Percentiles rank a stretch among this genome's conserved stretches.
Evolutionary conservation across 2,888 invertebrate genomes (phyloP).

Genomic region (Tipula confusa): DNA sequence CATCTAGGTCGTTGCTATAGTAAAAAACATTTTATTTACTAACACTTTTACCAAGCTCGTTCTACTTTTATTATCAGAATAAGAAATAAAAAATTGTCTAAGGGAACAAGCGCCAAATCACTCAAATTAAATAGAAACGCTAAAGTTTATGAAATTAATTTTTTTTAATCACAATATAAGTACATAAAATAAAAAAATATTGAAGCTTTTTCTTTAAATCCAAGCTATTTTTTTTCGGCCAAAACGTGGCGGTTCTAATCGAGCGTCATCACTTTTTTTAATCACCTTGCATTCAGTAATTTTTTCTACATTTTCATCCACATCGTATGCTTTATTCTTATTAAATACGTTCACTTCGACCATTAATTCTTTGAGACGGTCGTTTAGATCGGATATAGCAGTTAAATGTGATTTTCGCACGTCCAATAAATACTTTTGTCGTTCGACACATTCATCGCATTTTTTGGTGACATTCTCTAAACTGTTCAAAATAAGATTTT

Average conservation of each 20-base stretch:
- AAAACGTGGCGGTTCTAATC: slow-evolving; percentile 40
- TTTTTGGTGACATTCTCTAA: slow-evolving; percentile 35
- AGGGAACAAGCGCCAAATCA: too few species aligned
- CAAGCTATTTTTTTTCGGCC: slow-evolving; percentile 46
- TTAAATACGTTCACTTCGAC: slow-evolving; percentile 38
- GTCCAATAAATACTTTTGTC: slow-evolving; percentile 43
- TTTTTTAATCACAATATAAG: slow-evolving; percentile 30
- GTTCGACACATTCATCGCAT: slow-evolving; percentile 41
- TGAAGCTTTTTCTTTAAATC: slow-evolving; percentile 39
- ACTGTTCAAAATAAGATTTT: slow-evolving; percentile 46
- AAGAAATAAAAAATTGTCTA: too few species aligned
- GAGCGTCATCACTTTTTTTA: not conserved
- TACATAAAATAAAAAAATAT: slow-evolving; percentile 31
- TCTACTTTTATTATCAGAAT: too few species aligned
- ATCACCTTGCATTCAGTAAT: not conserved
- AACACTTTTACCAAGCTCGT: too few species aligned
- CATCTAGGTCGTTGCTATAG: too few species aligned
- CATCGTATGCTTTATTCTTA: not conserved
- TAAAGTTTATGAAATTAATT: not conserved
- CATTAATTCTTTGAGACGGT: slow-evolving; percentile 45
- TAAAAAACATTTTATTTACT: too few species aligned
- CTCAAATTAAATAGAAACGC: too few species aligned
- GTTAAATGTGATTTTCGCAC: slow-evolving; percentile 43
- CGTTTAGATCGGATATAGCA: slow-evolving; percentile 46
- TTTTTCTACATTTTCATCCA: not conserved